Base-by-base conservation (phyloP, 1,140 invertebrate species). In the Alviniconcha marisindica region DNA sequence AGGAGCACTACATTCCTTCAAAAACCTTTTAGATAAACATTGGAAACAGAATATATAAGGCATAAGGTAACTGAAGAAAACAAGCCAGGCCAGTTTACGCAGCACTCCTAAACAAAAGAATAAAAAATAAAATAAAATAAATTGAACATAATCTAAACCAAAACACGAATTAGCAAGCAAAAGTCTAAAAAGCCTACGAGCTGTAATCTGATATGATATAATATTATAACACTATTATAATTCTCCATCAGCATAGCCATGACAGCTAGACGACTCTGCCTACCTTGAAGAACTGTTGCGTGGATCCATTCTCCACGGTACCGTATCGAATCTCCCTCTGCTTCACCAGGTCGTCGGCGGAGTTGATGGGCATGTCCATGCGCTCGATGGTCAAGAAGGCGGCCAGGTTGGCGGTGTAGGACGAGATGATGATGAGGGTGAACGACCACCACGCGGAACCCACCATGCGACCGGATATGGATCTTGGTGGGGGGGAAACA, bases 321-420 rank as follows among this genome's bases (percentile, higher is more conserved):
- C 98, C 98, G 90, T 99, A 99, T n/a, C 96, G 95, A 83, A 99
- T 99, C 85, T 97, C 96, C 2, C 95, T 97, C 94, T 99, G 98
- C 81, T 96, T 96, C 0, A 97, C 97, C 40, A 92, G 82, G 71
- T 91, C 91, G 56, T 90, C 89, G 0, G 88, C 90, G 15, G 85
- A 88, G 38, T 88, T 87, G 14, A 92, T 91, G 36, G 89, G 90
- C 48, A 87, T 80, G 42, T 86, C 84, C 81, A 91, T 87, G 42
- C 87, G 86, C 83, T 91, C 90, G 15, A 91, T 87, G 14, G 91
- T 92, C 12, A 92, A 86, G 77, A 91, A 91, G 28, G 91, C 91
- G 15, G 91, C 91, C 40, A 92, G 85, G 84, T 92, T 92, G 71
- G 98, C 98, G 33, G 98, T 93, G 85, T 93, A 93, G 31, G 92